Evolutionary conservation across 2,113 vertebrate genomes (phyloP).

Genomic region (Perca schrenkii): DNA sequence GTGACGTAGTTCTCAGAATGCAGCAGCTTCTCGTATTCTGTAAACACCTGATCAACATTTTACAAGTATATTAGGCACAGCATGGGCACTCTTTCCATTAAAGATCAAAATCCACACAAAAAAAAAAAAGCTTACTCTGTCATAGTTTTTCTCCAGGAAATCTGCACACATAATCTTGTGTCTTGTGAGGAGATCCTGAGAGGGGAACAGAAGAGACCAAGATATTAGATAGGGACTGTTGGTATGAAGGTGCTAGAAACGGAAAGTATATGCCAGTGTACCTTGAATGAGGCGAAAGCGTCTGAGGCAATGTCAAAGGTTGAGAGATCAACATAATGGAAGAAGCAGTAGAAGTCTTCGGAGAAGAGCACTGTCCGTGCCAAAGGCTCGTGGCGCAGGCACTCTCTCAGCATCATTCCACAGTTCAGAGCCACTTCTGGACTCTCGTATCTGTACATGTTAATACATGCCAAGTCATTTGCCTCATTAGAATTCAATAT

Average conservation of each 20-base stretch:
- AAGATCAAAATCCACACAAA: slow-evolving; percentile 1
- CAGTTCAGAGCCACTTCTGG: slow-evolving; percentile 87
- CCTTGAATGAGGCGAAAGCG: slow-evolving; percentile 89
- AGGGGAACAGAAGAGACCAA: slow-evolving; percentile 23
- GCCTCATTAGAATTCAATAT: neutral
- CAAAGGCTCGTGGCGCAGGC: slow-evolving; percentile 87
- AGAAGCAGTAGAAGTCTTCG: slow-evolving; percentile 86
- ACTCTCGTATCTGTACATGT: slow-evolving; percentile 82
- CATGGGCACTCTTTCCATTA: neutral
- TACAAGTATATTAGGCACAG: neutral
- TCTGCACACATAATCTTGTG: slow-evolving; percentile 97
- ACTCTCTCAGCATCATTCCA: slow-evolving; percentile 88
- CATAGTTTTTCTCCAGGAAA: slow-evolving; percentile 97
- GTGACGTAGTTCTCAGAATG: slow-evolving; percentile 98
- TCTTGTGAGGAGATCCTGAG: slow-evolving; percentile 94
- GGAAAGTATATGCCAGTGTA: slow-evolving; percentile 9
- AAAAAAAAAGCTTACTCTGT: slow-evolving; percentile 86
- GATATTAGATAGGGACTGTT: neutral
- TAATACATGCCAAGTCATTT: slow-evolving; percentile 34
- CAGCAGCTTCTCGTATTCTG: slow-evolving; percentile 97
- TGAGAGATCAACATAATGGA: slow-evolving; percentile 86
- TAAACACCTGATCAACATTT: slow-evolving; percentile 89
- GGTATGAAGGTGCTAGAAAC: neutral
- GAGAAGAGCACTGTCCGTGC: slow-evolving; percentile 84
- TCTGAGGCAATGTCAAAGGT: slow-evolving; percentile 88